Evolutionary conservation across 1,140 invertebrate genomes (phyloP).

Genomic region (Tetragnatha versicolor): DNA sequence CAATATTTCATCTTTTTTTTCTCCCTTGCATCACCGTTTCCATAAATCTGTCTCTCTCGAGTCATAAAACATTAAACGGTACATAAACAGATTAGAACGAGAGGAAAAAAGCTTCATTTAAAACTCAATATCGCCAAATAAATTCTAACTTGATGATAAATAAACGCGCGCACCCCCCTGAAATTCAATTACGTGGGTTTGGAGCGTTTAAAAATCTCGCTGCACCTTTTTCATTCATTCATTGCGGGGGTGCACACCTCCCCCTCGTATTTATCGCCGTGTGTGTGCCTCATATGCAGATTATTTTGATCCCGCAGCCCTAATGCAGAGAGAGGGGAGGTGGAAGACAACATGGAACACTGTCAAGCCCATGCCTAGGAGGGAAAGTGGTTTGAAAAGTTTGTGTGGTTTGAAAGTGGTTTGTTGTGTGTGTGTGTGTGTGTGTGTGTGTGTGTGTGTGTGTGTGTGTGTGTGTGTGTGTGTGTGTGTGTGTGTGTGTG

Average conservation of each 20-base stretch:
- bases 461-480: too few species aligned
- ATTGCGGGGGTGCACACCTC: slow-evolving; percentile 25
- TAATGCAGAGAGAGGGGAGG: neutral
- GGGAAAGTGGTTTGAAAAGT: slow-evolving; percentile 1
- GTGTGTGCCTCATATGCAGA: slow-evolving; percentile 25
- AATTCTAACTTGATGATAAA: slow-evolving; percentile 23
- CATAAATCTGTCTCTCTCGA: too few species aligned
- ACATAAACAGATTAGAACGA: too few species aligned
- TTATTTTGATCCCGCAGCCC: slow-evolving; percentile 8
- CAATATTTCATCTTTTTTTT: too few species aligned
- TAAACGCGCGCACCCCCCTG: slow-evolving; percentile 25
- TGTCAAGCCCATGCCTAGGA: neutral
- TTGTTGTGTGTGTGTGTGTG: too few species aligned
- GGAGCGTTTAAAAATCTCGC: slow-evolving; percentile 15
- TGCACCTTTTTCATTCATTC: slow-evolving; percentile 32
- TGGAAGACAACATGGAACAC: slow-evolving; percentile 27
- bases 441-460: too few species aligned
- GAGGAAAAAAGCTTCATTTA: too few species aligned
- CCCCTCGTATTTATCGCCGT: slow-evolving; percentile 36
- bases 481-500: too few species aligned
- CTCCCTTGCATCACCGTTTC: too few species aligned
- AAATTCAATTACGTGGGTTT: slow-evolving; percentile 32
- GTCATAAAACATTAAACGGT: too few species aligned
- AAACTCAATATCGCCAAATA: slow-evolving; percentile 26
- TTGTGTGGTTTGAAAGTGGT: neutral